Conservation (phyloP, 1,140 invertebrate genomes). For the Sycobia sp. region DNA sequence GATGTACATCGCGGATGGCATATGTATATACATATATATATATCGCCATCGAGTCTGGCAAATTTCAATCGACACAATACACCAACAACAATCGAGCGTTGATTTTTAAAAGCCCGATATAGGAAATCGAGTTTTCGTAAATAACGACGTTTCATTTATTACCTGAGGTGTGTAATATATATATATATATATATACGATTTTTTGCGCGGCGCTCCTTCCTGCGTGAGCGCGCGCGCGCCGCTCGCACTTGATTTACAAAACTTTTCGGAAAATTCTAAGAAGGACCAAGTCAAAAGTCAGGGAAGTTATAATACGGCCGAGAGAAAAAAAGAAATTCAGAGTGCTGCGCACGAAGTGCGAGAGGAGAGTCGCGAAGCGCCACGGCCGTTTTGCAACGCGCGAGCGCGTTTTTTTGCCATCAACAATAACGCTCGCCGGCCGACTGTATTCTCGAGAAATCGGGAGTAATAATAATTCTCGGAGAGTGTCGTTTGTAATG, state of each 20-base stretch:
- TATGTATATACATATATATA: too few relatives aligned
- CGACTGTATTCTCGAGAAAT: slow-evolving; percentile 34
- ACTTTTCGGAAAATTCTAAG: slow-evolving; percentile 26
- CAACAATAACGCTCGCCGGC: slow-evolving; percentile 16
- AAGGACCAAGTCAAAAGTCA: slow-evolving; percentile 7
- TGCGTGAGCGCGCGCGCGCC: slow-evolving; percentile 1
- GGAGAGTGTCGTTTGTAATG: slow-evolving; percentile 34
- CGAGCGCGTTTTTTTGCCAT: not conserved
- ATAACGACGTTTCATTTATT: slow-evolving; percentile 14
- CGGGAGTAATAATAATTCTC: slow-evolving; percentile 42
- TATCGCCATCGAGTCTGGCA: too few relatives aligned
- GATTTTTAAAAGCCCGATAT: too few relatives aligned
- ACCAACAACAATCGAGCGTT: too few relatives aligned
- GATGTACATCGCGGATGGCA: too few relatives aligned
- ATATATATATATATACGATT: too few relatives aligned
- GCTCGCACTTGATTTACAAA: slow-evolving; percentile 27
- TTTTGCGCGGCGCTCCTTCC: not conserved
- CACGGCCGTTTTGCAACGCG: slow-evolving; percentile 1
- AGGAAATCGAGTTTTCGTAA: slow-evolving; percentile 3
- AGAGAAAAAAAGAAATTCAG: not conserved
- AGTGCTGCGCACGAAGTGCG: not conserved
- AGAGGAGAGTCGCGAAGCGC: slow-evolving; percentile 7
- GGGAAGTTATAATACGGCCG: slow-evolving; percentile 17
- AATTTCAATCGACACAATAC: too few relatives aligned
- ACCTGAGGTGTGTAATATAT: too few relatives aligned